A percentile compares a stretch with the other conserved stretches of the same genome.
These are phyloP conservation scores for Sardina pilchardus DNA, from an alignment of 2,113 vertebrate species.

Conservation along the genomic window DNA sequence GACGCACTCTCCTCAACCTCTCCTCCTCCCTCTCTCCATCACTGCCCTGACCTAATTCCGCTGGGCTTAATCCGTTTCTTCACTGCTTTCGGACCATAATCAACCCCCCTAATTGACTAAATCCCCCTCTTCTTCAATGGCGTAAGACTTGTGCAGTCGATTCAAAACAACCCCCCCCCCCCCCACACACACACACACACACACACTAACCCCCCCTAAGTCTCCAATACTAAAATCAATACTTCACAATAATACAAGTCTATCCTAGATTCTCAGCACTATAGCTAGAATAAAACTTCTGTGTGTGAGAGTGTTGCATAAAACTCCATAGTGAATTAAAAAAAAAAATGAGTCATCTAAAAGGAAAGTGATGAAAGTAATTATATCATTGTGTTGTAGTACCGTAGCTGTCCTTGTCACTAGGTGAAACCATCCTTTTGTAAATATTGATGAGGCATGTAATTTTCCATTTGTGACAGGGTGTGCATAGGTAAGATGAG, in stretches of 20 bases:
- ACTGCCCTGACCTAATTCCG: slow-evolving; percentile 75
- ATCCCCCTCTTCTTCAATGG: slow-evolving; percentile 69
- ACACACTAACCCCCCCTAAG: background rate
- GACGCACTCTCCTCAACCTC: background rate
- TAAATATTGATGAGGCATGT: background rate
- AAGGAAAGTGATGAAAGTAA: background rate
- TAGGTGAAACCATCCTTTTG: background rate
- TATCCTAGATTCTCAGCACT: background rate
- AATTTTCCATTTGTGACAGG: background rate
- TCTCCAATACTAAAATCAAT: background rate
- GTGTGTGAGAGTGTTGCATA: background rate
- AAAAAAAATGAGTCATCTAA: background rate
- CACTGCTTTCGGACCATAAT: slow-evolving; percentile 67
- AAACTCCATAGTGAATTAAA: background rate
- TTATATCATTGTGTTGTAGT: background rate
- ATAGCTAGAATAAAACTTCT: background rate
- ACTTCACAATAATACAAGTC: background rate
- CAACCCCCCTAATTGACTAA: slow-evolving; percentile 73
- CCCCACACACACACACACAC: background rate
- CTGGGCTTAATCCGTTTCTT: slow-evolving; percentile 66
- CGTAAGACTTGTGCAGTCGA: slow-evolving; percentile 22
- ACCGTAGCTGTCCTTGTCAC: background rate
- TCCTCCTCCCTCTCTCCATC: slow-evolving; percentile 39
- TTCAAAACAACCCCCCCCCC: slow-evolving; percentile 1
- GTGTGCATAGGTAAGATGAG: background rate